Evolutionary conservation across 1,140 invertebrate species (phyloP), one percentile per base, ranked within the genome.

Genomic region (Cyphomyrmex costatus): DNA sequence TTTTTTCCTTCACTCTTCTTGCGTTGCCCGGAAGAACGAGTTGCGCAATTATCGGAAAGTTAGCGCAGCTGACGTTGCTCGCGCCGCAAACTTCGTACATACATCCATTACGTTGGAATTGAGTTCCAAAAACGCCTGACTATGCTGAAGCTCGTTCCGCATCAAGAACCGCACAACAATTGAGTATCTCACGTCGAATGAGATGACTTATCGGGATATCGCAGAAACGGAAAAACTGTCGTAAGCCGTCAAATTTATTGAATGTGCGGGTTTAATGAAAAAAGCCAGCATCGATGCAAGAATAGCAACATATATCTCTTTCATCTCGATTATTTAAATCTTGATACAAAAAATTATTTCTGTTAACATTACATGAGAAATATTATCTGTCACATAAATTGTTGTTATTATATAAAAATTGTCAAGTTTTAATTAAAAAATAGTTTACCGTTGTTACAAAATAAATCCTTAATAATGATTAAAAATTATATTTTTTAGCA

Each of bases 31-130:
- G 51, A 71, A 60, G 24, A 58, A 58, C 14, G 79, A 33, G 53
- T 83, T 33, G 53, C 36, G 36, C 53, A 60, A 83, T 83, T 83
- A 83, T 60, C 53, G 68, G 27, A 30, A 83, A 74, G 70, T 83
- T 83, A 42, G 53, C 36, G 53, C 46, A 19, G 46, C 27, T 68
- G 77, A 68, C 30, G 46, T 68, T 21, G 51, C 53, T 30, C 30
- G 79, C 68, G 53, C 8, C 36, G 27, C 53, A 30, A 82, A 82
- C 51, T 68, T 56, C 24, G 36, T 21, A 10, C 36, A 16, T 14
- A 24, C 68, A 19, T 74, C 53, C 5, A 61, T 74, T 83, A 74
- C 36, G 27, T 46, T 53, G 66, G 36, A 73, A 82, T 82, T 73
- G 68, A 82, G 24, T 70, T 71, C 42, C 66, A 71, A 82, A 58